Evolutionary conservation across 2,888 invertebrate species (phyloP), one percentile per base, ranked within the genome.

Genomic region (Minunthozetes semirufus): DNA sequence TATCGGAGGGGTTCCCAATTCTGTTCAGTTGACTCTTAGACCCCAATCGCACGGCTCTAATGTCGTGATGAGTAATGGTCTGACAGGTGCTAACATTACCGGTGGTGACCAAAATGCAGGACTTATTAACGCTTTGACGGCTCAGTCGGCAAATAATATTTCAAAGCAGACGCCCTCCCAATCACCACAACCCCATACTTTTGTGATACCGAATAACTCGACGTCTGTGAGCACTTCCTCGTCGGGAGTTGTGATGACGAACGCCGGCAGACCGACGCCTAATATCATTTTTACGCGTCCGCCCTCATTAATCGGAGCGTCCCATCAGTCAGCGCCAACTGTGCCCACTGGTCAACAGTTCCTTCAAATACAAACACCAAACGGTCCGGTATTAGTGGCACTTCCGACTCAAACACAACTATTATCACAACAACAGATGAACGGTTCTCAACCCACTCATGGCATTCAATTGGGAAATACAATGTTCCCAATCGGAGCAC

Each of bases 21-120:
- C 74, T 56, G 88, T 90, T 74, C 90, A 90, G 81, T 86, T 90
- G 78, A 89, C 89, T 79, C 83, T 90, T 79, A 85, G 89, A 79
- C 88, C 83, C 81, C 78, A 82, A 42, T 70, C 73, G 19, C 53
- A 70, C 42, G 13, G 17, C 25, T 25, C 46, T 11, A 50, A 70
- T 22, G 50, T 74, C 9, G 25, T 59, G 15, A 53, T 56, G 73
- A 66, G 72, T 76, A 59, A 48, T 4, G 70, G 70, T 6, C n/a
- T 70, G 68, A 68, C 38, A 8, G 48, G 42, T 3, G 1, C 70
- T n/a, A 68, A 38, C 19, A 68, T 68, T 4, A 15, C 33, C 1
- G 19, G 17, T 1, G 4, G 19, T 17, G 70, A 70, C 19, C 46
- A 33, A 25, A 78, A 78, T 75, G 74, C 77, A 25, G 72, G 75